phyloP scores from a whole-genome alignment of 1,140 invertebrate genomes.

The Laodelphax striatellus region DNA sequence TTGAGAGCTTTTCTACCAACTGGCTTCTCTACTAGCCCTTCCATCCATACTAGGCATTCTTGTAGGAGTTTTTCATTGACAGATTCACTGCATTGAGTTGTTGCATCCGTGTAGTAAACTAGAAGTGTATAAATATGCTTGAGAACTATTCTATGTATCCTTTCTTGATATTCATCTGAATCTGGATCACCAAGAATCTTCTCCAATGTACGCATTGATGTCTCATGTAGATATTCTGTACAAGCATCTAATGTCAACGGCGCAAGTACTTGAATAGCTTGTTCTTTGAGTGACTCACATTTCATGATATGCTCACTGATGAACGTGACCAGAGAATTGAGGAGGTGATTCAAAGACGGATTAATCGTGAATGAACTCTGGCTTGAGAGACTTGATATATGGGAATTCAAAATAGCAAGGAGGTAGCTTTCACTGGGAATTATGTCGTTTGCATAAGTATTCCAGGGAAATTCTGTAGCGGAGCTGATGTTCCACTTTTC shows the following conservation, averaged over 20 bases:
- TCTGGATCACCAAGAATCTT: constrained; percentile 43
- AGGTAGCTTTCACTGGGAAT: constrained; percentile 74
- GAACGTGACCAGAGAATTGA: constrained; percentile 52
- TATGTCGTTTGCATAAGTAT: constrained; percentile 60
- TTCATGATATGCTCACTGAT: constrained; percentile 51
- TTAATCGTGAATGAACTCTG: constrained; percentile 39
- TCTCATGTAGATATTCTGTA: constrained; percentile 55
- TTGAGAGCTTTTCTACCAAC: constrained; percentile 69
- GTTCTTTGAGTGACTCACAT: constrained; percentile 31
- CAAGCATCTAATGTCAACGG: constrained; percentile 62
- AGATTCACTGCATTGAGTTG: constrained; percentile 27
- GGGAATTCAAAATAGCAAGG: constrained; percentile 35
- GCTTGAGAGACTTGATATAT: constrained; percentile 30
- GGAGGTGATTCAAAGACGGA: constrained; percentile 52
- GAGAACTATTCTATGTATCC: constrained; percentile 50
- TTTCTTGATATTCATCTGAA: constrained; percentile 45
- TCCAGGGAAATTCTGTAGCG: constrained; percentile 40
- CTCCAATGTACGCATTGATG: constrained; percentile 42
- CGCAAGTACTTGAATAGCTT: constrained; percentile 48
- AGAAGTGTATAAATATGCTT: constrained; percentile 56
- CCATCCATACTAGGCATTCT: constrained; percentile 68
- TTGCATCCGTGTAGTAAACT: constrained; percentile 39
- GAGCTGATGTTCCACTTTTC: constrained; percentile 50
- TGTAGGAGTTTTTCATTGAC: constrained; percentile 56
- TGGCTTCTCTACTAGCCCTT: constrained; percentile 66